phyloP scores from a whole-genome alignment of 2,113 vertebrate genomes.

The Sterrhoptilus dennistouni region DNA sequence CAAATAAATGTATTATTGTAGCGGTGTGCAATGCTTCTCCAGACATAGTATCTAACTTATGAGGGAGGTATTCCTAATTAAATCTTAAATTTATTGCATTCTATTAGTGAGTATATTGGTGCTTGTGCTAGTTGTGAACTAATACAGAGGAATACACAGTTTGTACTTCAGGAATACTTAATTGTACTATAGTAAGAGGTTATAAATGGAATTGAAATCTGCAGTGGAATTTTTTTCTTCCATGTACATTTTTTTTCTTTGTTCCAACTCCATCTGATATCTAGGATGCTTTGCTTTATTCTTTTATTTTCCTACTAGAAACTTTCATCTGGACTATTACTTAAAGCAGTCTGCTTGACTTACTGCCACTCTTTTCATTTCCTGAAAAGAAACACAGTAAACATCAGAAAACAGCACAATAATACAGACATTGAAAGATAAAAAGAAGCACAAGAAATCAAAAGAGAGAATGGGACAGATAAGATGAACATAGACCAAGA shows the following conservation, averaged over 20 bases:
- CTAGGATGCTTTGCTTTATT: neutral
- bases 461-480: neutral
- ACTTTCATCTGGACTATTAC: neutral
- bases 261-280: neutral
- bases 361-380: neutral
- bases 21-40: neutral
- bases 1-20: neutral
- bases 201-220: neutral
- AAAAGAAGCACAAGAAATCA: neutral
- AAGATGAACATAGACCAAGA: neutral
- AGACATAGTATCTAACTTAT: neutral
- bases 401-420: neutral
- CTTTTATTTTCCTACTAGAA: neutral
- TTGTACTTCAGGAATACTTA: neutral
- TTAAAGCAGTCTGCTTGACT: neutral
- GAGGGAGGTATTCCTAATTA: neutral
- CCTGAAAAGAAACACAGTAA: conserved; percentile 30
- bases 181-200: neutral
- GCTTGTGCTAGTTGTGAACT: neutral
- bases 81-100: neutral
- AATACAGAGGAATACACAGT: neutral
- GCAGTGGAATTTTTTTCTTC: neutral
- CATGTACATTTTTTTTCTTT: neutral
- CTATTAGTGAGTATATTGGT: neutral
- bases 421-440: neutral